phyloP scores from a whole-genome alignment of 2,797 vertebrate genomes.

The Microctenopoma lineatum region DNA sequence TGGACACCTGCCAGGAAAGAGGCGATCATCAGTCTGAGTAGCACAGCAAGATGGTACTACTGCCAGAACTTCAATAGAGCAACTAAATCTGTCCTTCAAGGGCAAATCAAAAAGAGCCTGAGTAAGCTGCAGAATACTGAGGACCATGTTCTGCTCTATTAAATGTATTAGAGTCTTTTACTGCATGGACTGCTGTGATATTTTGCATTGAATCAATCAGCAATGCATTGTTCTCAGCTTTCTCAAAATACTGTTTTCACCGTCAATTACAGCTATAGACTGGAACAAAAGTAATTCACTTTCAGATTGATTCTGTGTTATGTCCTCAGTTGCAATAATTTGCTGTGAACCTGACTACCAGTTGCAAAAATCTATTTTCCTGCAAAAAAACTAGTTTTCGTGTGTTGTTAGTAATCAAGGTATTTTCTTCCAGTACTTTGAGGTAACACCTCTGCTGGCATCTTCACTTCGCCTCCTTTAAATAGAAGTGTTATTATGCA shows the following conservation, averaged over 20 bases:
- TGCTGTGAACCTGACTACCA: conserved; percentile 11
- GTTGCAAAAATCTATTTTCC: conserved; percentile 17
- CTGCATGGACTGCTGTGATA: conserved; percentile 40
- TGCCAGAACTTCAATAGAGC: conserved; percentile 76
- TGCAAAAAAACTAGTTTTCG: conserved; percentile 38
- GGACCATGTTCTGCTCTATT: conserved; percentile 52
- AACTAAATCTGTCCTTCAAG: conserved; percentile 74
- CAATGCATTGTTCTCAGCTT: conserved; percentile 26
- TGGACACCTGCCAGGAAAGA: conserved; percentile 79
- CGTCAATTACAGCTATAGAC: conserved; percentile 5
- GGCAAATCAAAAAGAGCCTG: conserved; percentile 68
- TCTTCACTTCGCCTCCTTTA: conserved; percentile 76
- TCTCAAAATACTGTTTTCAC: conserved; percentile 32
- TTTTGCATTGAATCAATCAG: conserved; percentile 40
- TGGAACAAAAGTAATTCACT: conserved; percentile 24
- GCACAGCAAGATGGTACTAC: conserved; percentile 70
- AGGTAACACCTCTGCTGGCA: conserved; percentile 75
- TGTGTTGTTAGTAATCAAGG: conserved; percentile 56
- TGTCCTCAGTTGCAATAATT: conserved; percentile 37
- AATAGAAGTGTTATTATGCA: conserved; percentile 83
- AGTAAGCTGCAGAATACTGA: conserved; percentile 61
- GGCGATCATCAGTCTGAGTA: conserved; percentile 80
- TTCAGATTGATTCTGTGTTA: conserved; percentile 19
- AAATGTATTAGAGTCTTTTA: conserved; percentile 55
- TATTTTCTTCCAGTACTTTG: conserved; percentile 71